Evolutionary conservation across 2,797 vertebrate species (phyloP), one percentile per base, ranked within the genome.

Genomic region (Acrocephalus scirpaceus): DNA sequence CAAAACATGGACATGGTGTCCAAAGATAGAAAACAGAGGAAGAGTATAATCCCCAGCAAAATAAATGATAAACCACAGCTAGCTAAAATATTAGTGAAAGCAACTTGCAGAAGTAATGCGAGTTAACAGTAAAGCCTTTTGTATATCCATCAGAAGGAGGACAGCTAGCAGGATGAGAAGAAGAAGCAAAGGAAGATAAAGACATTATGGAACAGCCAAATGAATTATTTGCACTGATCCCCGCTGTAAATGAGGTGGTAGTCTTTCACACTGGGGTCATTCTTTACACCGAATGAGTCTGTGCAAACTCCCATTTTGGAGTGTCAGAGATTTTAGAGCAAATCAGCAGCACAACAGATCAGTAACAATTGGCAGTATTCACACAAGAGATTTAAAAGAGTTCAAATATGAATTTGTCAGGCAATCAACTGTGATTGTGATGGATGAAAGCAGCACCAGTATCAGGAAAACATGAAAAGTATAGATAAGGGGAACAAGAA

Each of bases 11-110:
- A 69, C 6, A 10, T n/a, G 17, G 45, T 65, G 69, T 90, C 45
- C 69, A 40, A 74, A 92, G 90, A 95, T 94, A 91, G 54, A 94
- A 96, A 93, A 75, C 65, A 95, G 88, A 91, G 47, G 66, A 89
- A 79, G 50, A 92, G 16, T 51, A 75, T 72, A 95, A 95, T 95
- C 58, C 65, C 13, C 69, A 80, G 50, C 25, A 97, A 94, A 92
- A 94, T 72, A 92, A 91, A 91, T 86, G 90, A 40, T 92, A 66
- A 94, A 80, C 72, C 82, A 54, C 89, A 90, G 66, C 47, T 69
- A 90, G 85, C 58, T 61, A 92, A 97, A 94, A 92, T 88, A 92
- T 88, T 91, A 77, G 64, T 51, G 60, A 70, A 79, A 85, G 64
- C 60, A 85, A 73, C 71, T 76, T 79, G 51, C 51, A 91, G 81